Conservation (phyloP, 2,113 vertebrate genomes). For the Pachyramphus minor region DNA sequence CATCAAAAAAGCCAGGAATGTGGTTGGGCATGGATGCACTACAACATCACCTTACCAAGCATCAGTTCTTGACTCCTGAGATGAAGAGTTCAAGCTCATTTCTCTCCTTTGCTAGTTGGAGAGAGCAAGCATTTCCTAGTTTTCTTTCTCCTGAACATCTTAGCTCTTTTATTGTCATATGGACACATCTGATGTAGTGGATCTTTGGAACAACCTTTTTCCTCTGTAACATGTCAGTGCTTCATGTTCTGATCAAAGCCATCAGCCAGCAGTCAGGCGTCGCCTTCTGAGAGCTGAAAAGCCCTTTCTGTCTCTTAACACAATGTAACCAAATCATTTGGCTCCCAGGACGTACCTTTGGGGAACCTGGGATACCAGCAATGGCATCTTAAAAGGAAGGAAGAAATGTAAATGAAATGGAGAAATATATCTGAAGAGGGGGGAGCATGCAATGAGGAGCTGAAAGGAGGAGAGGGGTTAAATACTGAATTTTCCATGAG, state of each 20-base stretch:
- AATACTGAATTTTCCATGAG: not conserved
- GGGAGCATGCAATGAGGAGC: not conserved
- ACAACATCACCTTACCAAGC: not conserved
- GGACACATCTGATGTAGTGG: not conserved
- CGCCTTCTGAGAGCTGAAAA: not conserved
- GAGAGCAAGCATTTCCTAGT: not conserved
- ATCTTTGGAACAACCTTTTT: not conserved
- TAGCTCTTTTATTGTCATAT: not conserved
- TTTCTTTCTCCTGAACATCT: not conserved
- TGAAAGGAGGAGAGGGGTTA: not conserved
- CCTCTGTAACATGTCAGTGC: not conserved
- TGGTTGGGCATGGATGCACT: not conserved
- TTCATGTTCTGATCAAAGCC: not conserved
- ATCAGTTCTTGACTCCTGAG: not conserved
- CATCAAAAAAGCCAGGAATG: not conserved
- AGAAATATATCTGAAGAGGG: not conserved
- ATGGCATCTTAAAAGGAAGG: not conserved
- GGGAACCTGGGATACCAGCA: not conserved
- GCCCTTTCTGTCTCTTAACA: not conserved
- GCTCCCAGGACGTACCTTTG: not conserved
- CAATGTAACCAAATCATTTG: not conserved
- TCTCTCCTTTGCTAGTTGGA: not conserved
- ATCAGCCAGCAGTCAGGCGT: not conserved
- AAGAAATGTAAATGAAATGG: not conserved
- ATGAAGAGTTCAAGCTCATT: not conserved